A percentile compares a stretch with the other conserved stretches of the same genome.
Conservation (phyloP, 92 coral and sea anemone genomes). For the Palythoa heliodiscus region DNA sequence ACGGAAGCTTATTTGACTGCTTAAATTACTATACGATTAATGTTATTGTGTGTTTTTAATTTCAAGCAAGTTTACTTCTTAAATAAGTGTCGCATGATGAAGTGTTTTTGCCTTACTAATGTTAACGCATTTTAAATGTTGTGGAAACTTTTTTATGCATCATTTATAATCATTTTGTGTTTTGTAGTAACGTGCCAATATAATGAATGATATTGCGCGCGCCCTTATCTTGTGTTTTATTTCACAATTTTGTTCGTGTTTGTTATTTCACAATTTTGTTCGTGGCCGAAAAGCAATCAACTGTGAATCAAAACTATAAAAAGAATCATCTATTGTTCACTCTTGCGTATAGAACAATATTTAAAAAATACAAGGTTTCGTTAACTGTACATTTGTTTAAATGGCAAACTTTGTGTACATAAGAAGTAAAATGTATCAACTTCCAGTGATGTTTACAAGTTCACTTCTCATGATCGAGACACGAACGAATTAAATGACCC, state of each 20-base stretch:
- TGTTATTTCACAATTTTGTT: background rate
- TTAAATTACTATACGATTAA: no score
- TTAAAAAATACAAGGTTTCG: no score
- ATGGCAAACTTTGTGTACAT: background rate
- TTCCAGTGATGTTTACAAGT: background rate
- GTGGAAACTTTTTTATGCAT: background rate
- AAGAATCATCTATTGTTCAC: background rate
- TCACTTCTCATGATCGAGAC: no score
- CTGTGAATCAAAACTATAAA: background rate
- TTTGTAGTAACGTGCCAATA: background rate
- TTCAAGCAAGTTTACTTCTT: no score
- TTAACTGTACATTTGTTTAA: background rate
- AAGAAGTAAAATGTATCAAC: background rate
- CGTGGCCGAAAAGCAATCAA: background rate
- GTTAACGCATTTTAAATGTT: background rate
- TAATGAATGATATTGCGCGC: background rate
- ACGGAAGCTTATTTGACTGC: background rate
- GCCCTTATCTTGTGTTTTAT: background rate
- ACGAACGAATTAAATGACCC: no score
- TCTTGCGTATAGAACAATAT: no score
- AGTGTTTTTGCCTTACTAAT: background rate
- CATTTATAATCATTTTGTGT: background rate
- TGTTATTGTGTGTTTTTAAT: no score
- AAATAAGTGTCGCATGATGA: background rate
- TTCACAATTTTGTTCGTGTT: background rate